phyloP scores from a whole-genome alignment of 2,888 invertebrate species.

The Mesorhabditis spiculigera region DNA sequence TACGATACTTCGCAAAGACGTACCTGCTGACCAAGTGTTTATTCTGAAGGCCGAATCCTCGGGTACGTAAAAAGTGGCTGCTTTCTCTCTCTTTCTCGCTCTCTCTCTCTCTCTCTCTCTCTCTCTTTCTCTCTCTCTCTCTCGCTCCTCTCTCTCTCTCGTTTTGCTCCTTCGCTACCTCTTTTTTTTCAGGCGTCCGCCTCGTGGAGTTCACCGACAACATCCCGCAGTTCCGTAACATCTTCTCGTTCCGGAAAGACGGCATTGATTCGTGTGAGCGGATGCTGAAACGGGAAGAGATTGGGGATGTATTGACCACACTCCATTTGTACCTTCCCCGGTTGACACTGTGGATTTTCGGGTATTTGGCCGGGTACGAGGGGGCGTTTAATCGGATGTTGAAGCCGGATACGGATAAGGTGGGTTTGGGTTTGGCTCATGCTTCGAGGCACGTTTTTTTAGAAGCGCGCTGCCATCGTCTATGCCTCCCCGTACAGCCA shows the following conservation, averaged over 20 bases:
- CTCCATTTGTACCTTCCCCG: background rate
- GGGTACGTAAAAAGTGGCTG: background rate
- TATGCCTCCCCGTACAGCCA: background rate
- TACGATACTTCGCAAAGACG: background rate
- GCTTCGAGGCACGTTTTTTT: background rate
- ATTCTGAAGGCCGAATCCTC: background rate
- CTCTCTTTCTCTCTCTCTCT: too few relatives aligned
- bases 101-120: too few relatives aligned
- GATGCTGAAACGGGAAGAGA: conserved; percentile 1
- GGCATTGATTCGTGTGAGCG: background rate
- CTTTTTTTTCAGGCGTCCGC: background rate
- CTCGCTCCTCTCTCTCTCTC: too few relatives aligned
- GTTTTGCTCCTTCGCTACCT: too few relatives aligned
- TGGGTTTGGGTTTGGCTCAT: background rate
- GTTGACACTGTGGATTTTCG: background rate
- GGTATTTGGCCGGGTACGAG: background rate
- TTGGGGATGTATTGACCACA: conserved; percentile 1
- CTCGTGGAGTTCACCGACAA: conserved; percentile 2
- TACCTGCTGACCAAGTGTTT: background rate
- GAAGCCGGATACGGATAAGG: conserved; percentile 1
- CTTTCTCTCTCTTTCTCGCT: too few relatives aligned
- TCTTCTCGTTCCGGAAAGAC: conserved; percentile 1
- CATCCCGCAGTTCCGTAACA: background rate
- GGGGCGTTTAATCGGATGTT: background rate
- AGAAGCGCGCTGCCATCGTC: background rate